Conservation (phyloP, 1,140 invertebrate genomes). For the Caenorhabditis briggsae region DNA sequence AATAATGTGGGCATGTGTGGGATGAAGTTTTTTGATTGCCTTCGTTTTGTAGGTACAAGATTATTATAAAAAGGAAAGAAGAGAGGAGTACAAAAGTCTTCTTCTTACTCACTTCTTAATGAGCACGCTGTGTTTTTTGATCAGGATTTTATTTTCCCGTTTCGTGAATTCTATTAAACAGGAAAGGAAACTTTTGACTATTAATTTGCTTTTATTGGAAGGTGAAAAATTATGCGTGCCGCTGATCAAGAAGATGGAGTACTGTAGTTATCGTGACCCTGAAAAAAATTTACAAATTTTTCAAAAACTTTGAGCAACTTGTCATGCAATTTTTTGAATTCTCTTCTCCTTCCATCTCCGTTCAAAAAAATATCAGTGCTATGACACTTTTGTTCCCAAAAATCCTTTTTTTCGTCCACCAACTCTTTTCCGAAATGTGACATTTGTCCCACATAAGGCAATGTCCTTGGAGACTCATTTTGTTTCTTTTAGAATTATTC, state of each 20-base stretch:
- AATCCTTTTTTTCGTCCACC: background rate
- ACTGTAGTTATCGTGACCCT: too few relatives aligned
- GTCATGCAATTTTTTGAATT: background rate
- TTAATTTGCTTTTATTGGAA: too few relatives aligned
- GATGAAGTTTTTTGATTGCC: conserved; percentile 31
- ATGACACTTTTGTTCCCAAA: background rate
- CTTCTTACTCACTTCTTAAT: background rate
- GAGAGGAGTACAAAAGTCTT: background rate
- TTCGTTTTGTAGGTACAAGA: conserved; percentile 12
- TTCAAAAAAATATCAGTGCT: background rate
- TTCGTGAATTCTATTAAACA: too few relatives aligned
- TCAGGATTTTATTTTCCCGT: too few relatives aligned
- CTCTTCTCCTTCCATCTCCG: background rate
- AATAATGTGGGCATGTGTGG: background rate
- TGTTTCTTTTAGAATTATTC: background rate
- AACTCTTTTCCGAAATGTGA: background rate
- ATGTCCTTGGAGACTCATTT: conserved; percentile 32
- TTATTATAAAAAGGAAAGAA: background rate
- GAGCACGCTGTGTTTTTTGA: too few relatives aligned
- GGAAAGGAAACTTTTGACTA: too few relatives aligned
- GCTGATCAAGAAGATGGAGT: too few relatives aligned
- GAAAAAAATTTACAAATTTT: too few relatives aligned
- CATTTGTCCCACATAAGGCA: conserved; percentile 11
- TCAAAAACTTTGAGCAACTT: background rate
- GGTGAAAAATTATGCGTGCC: too few relatives aligned